A percentile compares a stretch with the other conserved stretches of the same genome.
Evolutionary conservation across 2,888 invertebrate species (phyloP).

Genomic region (Platycnemis pennipes): DNA sequence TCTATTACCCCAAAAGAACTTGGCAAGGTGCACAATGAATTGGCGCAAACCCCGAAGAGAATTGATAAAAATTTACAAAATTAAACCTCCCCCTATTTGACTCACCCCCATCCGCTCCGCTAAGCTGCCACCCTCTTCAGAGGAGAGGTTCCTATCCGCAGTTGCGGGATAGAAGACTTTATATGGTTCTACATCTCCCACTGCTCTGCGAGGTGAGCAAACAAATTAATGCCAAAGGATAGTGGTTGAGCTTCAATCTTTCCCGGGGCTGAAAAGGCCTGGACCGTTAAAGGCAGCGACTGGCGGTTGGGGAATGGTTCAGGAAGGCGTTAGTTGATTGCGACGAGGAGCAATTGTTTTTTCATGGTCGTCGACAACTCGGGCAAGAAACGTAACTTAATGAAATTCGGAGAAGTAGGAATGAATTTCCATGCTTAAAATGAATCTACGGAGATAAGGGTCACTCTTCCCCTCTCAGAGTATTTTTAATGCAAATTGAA

Average conservation of each 20-base stretch:
- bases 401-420: no score
- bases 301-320: not conserved
- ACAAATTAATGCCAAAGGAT: slow-evolving; percentile 14
- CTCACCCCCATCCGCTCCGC: not conserved
- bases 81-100: not conserved
- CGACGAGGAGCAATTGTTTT: not conserved
- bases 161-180: not conserved
- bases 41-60: not conserved
- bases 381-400: no score
- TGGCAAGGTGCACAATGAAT: not conserved
- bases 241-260: not conserved
- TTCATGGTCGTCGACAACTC: not conserved
- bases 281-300: not conserved
- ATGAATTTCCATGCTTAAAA: no score
- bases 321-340: not conserved
- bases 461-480: no score
- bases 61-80: not conserved
- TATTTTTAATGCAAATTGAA: no score
- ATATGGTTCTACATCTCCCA: not conserved
- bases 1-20: not conserved
- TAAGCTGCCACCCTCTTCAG: not conserved
- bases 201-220: not conserved
- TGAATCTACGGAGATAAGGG: no score
- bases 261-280: not conserved
- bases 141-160: not conserved